Evolutionary conservation across 2,888 invertebrate genomes (phyloP), one percentile per base, ranked within the genome.

Genomic region (Apamea sordens): DNA sequence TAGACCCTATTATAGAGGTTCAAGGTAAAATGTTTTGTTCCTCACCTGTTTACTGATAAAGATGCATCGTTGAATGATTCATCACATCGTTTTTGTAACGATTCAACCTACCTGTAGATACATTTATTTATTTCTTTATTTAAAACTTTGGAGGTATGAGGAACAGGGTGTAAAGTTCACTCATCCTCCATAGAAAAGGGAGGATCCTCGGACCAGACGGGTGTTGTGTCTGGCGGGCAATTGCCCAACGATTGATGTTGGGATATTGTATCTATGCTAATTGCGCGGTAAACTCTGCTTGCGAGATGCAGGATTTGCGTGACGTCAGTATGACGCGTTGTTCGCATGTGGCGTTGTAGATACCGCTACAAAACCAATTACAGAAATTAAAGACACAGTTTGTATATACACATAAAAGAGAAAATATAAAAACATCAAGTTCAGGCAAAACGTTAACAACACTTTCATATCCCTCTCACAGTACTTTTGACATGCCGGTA

Each of bases 11-110:
- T 32, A n/a, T 18, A 50, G 32, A 63, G 28, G 41, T 75, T 56
- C 76, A 63, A 76, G 71, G 61, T 28, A 28, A 3, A 53, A 32
- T 2, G 15, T 71, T 71, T 71, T 32, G 21, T 28, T 36, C 0
- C 7, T 47, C 36, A 56, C 15, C 15, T 28, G 21, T 77, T 77
- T 78, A 77, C 28, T 10, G 32, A 32, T 59, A 64, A 82, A 47
- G 36, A 82, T 82, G 67, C 68, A 47, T 56, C n/a, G 72, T 69
- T 47, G n/a, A 61, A 44, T 15, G 24, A 44, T 44, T 75, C 15
- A 64, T 32, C 4, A 65, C 36, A 24, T n/a, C 4, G n/a, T 56
- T 80, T 71, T 77, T 50, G 47, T 77, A 10, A 13, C 8, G 21
- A 41, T 65, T 56, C 6, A 61, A 61, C 15, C 15, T 61, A 28